Evolutionary conservation across 2,888 invertebrate genomes (phyloP).

Genomic region (Pristionchus mayeri): DNA sequence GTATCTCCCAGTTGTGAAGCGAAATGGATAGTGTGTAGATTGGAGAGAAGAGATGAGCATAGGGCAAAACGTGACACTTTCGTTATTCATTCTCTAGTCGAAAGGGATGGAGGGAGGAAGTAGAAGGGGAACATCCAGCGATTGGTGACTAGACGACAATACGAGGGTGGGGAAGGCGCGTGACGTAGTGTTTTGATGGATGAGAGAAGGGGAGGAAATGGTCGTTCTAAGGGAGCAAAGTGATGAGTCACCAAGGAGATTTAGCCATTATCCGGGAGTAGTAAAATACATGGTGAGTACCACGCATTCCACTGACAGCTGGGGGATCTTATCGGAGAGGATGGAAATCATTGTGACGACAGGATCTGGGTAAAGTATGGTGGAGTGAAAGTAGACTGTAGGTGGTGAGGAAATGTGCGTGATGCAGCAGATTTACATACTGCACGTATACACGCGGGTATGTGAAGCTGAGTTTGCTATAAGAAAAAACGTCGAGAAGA

Average conservation of each 20-base stretch:
- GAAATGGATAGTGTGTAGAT: neutral
- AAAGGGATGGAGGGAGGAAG: conserved; percentile 38
- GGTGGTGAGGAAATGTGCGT: too few species aligned
- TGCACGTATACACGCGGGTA: too few species aligned
- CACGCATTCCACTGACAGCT: conserved; percentile 8
- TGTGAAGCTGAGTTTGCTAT: conserved; percentile 36
- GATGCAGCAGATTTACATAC: too few species aligned
- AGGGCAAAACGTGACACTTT: neutral
- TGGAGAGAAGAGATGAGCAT: neutral
- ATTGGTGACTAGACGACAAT: neutral
- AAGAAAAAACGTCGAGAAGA: too few species aligned
- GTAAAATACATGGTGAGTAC: neutral
- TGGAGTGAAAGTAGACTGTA: neutral
- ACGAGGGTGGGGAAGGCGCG: neutral
- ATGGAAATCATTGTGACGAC: neutral
- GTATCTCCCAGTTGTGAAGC: neutral
- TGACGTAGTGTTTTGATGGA: conserved; percentile 25
- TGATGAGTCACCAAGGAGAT: neutral
- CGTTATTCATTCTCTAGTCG: neutral
- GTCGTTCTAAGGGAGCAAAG: neutral
- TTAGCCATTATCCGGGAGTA: neutral
- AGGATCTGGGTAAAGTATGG: neutral
- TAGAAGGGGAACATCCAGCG: neutral
- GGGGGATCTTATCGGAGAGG: neutral
- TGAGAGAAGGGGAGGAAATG: neutral